phyloP scores from a whole-genome alignment of 2,797 vertebrate species.

The Crossoptilon crossoptilon region DNA sequence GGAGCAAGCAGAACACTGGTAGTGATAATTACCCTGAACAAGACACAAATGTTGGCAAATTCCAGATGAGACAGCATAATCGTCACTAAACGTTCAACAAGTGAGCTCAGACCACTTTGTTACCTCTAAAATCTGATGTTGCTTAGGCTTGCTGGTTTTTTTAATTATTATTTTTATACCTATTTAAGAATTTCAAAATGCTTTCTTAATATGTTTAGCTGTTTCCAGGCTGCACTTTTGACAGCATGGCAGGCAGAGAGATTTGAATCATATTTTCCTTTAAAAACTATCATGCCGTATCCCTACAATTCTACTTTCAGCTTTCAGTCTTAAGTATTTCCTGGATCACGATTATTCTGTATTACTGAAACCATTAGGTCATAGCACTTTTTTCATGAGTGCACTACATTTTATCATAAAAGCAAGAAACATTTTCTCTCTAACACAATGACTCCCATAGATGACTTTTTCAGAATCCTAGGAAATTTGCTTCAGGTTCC shows the following conservation, averaged over 20 bases:
- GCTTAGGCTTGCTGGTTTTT: background rate
- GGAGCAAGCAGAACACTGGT: background rate
- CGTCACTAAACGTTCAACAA: background rate
- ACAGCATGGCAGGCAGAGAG: background rate
- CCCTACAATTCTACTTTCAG: background rate
- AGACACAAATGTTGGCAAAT: background rate
- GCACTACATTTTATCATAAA: background rate
- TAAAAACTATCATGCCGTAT: background rate
- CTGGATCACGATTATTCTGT: background rate
- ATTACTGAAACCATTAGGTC: background rate
- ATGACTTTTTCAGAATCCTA: background rate
- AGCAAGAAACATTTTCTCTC: background rate
- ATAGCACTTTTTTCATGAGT: background rate
- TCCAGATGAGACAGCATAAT: background rate
- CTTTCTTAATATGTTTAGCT: background rate
- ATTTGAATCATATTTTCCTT: background rate
- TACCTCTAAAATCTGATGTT: background rate
- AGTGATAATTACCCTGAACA: background rate
- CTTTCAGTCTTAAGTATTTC: background rate
- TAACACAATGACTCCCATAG: background rate
- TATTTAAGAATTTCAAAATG: background rate
- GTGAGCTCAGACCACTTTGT: background rate
- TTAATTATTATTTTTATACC: background rate
- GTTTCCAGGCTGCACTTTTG: background rate
- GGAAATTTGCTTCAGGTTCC: background rate